Base-by-base conservation (phyloP, 64 coral and sea anemone genomes). In the Actinia equina region DNA sequence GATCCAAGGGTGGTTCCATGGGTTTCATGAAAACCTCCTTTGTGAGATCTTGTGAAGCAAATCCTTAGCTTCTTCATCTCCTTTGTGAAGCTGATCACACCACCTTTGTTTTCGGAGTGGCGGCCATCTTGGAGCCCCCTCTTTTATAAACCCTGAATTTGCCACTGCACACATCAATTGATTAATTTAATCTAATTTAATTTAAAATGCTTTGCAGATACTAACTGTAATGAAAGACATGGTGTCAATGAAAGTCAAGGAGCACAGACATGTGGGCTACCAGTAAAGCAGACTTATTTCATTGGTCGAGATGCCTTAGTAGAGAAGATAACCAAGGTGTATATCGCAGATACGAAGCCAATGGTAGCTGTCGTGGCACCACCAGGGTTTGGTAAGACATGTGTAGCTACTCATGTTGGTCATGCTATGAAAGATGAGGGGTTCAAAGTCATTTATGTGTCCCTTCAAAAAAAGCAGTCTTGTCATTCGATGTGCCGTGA, bases 311-410 rank as follows among this genome's bases (percentile, higher is more conserved):
- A 85, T 44, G 53, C 22, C 14, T 9, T 60, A 52, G 56, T 85
- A 9, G 10, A 17, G 7, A 57, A 42, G 30, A 59, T 85, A 44
- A 23, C 53, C 16, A 5, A 58, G 43, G 16, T 25, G 23, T 53
- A 52, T 13, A 41, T 59, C 14, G 3, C 19, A 18, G 52, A 41
- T 18, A 6, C 41, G 22, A 85, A 85, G 45, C 80, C 7, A 85
- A 57, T 85, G 83, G n/a, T 85, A 18, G 37, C 45, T 5, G 9
- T 85, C 13, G 11, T 59, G 20, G 83, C 51, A 59, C 59, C 59
- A 63, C 83, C 83, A 85, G 83, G 83, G 6, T 42, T 42, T 59
- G 83, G 83, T 4, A 85, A 85, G 52, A n/a, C 83, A 23, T 42
- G 17, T 85, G 51, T 85, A 0, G 83, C 55, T 43, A 85, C 18